Evolutionary conservation across 2,797 vertebrate species (phyloP).

Genomic region (Parauchenoglanis ngamensis): DNA sequence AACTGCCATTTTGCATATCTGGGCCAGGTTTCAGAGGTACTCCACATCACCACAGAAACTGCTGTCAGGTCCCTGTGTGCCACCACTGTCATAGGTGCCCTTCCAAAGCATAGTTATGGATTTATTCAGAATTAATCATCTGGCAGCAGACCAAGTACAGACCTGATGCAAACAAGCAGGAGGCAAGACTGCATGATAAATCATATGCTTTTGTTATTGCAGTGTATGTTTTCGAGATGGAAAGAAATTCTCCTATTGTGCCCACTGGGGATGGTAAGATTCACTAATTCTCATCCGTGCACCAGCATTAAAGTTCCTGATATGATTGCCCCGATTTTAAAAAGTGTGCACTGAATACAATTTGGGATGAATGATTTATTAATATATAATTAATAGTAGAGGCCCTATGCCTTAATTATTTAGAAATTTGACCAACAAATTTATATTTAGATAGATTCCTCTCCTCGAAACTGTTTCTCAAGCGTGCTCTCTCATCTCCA

Average conservation of each 20-base stretch:
- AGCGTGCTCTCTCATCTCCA: too few species aligned
- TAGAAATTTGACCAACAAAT: too few species aligned
- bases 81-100: background rate
- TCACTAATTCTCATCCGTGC: too few species aligned
- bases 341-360: too few species aligned
- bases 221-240: background rate
- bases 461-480: too few species aligned
- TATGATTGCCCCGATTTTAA: too few species aligned
- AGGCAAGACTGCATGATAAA: constrained; percentile 8
- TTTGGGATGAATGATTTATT: too few species aligned
- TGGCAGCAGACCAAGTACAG: background rate
- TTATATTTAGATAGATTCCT: too few species aligned
- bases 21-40: background rate
- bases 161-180: background rate
- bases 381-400: too few species aligned
- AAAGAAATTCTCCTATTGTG: background rate
- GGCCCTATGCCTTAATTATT: too few species aligned
- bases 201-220: background rate
- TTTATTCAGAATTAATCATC: constrained; percentile 13
- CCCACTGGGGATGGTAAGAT: too few species aligned
- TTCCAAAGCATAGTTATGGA: constrained; percentile 12
- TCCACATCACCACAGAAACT: background rate
- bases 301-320: too few species aligned
- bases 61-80: background rate
- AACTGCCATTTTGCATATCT: background rate